phyloP scores from a whole-genome alignment of 2,797 vertebrate genomes.

The Malacoctenus gilli region DNA sequence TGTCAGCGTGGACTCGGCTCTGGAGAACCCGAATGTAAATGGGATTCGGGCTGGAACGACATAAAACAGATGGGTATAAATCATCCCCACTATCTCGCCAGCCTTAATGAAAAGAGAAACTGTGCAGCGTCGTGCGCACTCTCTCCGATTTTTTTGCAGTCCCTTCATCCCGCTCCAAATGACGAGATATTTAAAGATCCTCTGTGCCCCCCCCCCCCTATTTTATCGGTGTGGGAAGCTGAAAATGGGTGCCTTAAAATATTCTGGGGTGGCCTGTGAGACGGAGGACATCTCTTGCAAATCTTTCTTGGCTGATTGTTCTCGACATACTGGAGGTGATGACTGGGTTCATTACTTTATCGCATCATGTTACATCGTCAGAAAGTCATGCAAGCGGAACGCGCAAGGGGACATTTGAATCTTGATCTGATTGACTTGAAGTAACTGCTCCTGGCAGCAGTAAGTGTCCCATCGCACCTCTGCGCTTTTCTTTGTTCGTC shows the following conservation, averaged over 20 bases:
- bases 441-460: conserved; percentile 39
- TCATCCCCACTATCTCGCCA: conserved; percentile 65
- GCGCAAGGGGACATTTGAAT: conserved; percentile 42
- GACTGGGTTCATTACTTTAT: conserved; percentile 62
- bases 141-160: conserved; percentile 43
- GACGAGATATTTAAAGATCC: conserved; percentile 68
- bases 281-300: conserved; percentile 49
- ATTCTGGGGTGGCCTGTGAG: conserved; percentile 48
- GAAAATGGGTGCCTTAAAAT: conserved; percentile 51
- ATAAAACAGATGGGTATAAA: conserved; percentile 72
- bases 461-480: conserved; percentile 26
- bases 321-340: conserved; percentile 36
- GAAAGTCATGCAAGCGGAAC: conserved; percentile 51
- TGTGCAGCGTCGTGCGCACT: conserved; percentile 3
- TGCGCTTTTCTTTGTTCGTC: conserved; percentile 6
- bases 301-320: conserved; percentile 30
- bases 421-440: conserved; percentile 48
- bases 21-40: conserved; percentile 57
- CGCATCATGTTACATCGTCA: conserved; percentile 42
- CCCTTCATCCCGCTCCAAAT: conserved; percentile 67
- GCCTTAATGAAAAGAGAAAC: conserved; percentile 60
- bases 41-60: conserved; percentile 63
- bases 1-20: conserved; percentile 49
- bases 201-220: conserved; percentile 17
- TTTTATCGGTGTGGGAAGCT: conserved; percentile 47